Evolutionary conservation across 1,140 invertebrate species (phyloP).

Genomic region (Drosophila chauvacae): DNA sequence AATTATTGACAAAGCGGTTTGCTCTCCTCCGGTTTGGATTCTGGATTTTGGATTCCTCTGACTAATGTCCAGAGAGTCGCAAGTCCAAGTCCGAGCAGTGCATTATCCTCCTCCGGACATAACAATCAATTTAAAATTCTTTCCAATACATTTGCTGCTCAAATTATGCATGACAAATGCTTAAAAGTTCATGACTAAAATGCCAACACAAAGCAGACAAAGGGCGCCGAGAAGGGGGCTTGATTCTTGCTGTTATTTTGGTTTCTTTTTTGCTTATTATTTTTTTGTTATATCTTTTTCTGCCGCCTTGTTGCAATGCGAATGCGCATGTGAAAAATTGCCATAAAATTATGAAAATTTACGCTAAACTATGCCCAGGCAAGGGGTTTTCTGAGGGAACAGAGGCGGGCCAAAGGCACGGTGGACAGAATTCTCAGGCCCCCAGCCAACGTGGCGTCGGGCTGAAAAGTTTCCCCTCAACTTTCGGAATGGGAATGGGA

Average conservation of each 20-base stretch:
- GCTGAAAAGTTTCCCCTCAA: constrained; percentile 46
- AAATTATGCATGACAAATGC: constrained; percentile 83
- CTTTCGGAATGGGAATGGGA: constrained; percentile 52
- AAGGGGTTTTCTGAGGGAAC: neutral
- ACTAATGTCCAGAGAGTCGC: constrained; percentile 45
- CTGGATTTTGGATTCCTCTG: constrained; percentile 10
- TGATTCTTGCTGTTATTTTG: constrained; percentile 14
- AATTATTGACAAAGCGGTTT: constrained; percentile 74
- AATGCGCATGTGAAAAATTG: constrained; percentile 78
- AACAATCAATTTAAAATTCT: constrained; percentile 83
- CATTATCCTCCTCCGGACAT: constrained; percentile 34
- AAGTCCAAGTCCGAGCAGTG: constrained; percentile 11
- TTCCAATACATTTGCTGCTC: constrained; percentile 80
- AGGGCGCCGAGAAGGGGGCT: constrained; percentile 2
- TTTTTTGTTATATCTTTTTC: neutral
- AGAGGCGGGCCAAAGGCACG: neutral
- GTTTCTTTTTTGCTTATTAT: neutral
- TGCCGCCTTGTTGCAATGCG: constrained; percentile 19
- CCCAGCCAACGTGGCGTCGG: constrained; percentile 44
- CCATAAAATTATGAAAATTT: constrained; percentile 81
- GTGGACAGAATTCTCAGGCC: constrained; percentile 4
- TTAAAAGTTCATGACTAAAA: constrained; percentile 83
- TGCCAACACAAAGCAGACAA: constrained; percentile 64
- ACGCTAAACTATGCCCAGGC: constrained; percentile 69
- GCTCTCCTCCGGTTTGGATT: neutral